Evolutionary conservation across 2,113 vertebrate species (phyloP).

Genomic region (Hiodon tergisus): DNA sequence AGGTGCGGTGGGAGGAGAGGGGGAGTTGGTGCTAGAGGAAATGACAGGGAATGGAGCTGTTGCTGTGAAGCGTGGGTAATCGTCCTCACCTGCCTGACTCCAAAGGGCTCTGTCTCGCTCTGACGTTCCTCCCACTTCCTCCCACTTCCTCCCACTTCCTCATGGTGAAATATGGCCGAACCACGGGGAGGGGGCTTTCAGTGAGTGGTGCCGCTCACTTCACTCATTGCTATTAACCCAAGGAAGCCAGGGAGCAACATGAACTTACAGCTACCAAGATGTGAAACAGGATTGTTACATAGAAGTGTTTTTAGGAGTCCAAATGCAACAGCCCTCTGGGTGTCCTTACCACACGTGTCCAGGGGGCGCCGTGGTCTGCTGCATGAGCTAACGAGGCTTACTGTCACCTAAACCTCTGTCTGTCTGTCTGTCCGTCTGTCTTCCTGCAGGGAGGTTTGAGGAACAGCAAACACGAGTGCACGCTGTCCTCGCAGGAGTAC

Average conservation of each 20-base stretch:
- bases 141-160: neutral
- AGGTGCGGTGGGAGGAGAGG: neutral
- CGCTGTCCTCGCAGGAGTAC: constrained; percentile 93
- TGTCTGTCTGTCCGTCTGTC: constrained; percentile 26
- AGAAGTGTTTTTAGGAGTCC: constrained; percentile 12
- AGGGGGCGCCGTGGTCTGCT: neutral
- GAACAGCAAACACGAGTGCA: constrained; percentile 95
- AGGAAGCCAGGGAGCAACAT: neutral
- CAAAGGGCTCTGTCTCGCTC: constrained; percentile 13
- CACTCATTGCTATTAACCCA: constrained; percentile 9
- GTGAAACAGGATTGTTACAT: neutral
- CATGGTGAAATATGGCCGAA: neutral
- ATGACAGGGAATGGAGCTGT: constrained; percentile 22
- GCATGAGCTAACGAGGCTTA: neutral
- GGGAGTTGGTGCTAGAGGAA: constrained; percentile 3
- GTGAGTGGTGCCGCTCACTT: neutral
- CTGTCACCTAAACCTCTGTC: neutral
- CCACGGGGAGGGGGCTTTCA: neutral
- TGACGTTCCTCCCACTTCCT: neutral
- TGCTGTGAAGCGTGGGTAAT: constrained; percentile 27
- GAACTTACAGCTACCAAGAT: neutral
- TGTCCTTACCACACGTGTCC: too few relatives aligned
- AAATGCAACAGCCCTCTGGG: neutral
- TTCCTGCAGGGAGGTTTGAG: constrained; percentile 82
- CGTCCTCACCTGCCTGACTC: constrained; percentile 37